A percentile compares a stretch with the other conserved stretches of the same genome.
These are phyloP conservation scores for Synanthedon tipuliformis DNA, from an alignment of 2,888 invertebrate species.

Conservation along the genomic window DNA sequence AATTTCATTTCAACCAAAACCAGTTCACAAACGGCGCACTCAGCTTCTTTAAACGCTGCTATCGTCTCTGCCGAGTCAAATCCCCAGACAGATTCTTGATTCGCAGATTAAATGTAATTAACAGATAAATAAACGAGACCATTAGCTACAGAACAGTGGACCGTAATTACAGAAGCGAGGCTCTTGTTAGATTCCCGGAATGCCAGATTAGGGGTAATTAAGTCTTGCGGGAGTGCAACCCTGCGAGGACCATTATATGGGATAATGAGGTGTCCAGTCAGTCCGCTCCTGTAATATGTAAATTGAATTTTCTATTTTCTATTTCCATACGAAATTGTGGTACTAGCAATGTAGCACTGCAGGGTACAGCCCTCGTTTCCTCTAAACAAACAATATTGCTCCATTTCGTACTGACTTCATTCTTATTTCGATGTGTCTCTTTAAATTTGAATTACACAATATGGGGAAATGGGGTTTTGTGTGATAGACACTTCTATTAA, in stretches of 20 bases:
- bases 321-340: background rate
- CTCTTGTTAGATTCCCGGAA: constrained; percentile 55
- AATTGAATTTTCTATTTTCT: constrained; percentile 55
- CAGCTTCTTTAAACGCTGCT: background rate
- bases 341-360: background rate
- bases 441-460: background rate
- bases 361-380: background rate
- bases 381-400: background rate
- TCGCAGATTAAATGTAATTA: constrained; percentile 27
- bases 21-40: background rate
- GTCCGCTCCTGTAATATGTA: constrained; percentile 54
- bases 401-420: background rate
- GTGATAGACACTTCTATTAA: too few species aligned
- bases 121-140: constrained; percentile 54
- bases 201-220: constrained; percentile 64
- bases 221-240: constrained; percentile 55
- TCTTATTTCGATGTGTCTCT: background rate
- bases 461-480: too few species aligned
- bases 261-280: constrained; percentile 65
- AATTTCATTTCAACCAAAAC: constrained; percentile 12
- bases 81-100: constrained; percentile 10
- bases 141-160: constrained; percentile 49
- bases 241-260: constrained; percentile 51
- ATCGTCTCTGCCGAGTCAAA: background rate
- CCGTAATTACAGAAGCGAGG: constrained; percentile 51